Base-by-base conservation (phyloP, 2,797 vertebrate species). In the Acipenser ruthenus region DNA sequence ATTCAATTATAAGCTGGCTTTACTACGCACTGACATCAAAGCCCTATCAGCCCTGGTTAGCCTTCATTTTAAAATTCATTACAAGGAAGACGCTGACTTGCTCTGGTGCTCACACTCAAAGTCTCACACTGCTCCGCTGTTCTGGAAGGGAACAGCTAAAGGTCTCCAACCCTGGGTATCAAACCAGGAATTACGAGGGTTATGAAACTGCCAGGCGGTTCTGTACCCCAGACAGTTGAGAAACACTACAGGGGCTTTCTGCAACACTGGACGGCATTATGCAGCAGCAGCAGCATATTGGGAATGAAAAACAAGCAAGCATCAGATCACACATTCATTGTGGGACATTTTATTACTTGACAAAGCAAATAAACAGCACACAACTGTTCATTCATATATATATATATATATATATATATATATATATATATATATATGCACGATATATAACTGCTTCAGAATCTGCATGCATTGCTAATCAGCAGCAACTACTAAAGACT, bases 41-140 rank as follows among this genome's bases (percentile, higher is more conserved):
- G 65, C 15, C 8, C 65, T 65, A 7, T 9, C 37, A 48, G 9
- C 12, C 52, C 65, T 66, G 13, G 65, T 59, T 59, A 59, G 53
- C 65, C 52, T 66, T 49, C 51, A 58, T 53, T 66, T 58, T n/a
- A 58, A 58, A 58, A 58, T 58, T 58, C 9, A 58, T 58, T 58
- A 58, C 55, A 58, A 58, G 12, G 23, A 8, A 61, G 15, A 23
- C 9, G 18, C 59, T 1, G 8, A 49, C 50, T 49, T 6, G 63
- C 58, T 52, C 13, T 48, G 37, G 7, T 6, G 56, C 47, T 50
- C 15, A 12, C 9, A 37, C 8, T 5, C 11, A n/a, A 37, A 63
- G 10, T 60, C 53, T 37, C 10, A 13, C 23, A 23, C 10, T 49
- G 15, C 15, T 18, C 15, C 15, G 15, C 15, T 18, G 12, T 53